A percentile compares a stretch with the other conserved stretches of the same genome.
Evolutionary conservation across 2,797 vertebrate genomes (phyloP).

Genomic region (Halcyon chelicuti): DNA sequence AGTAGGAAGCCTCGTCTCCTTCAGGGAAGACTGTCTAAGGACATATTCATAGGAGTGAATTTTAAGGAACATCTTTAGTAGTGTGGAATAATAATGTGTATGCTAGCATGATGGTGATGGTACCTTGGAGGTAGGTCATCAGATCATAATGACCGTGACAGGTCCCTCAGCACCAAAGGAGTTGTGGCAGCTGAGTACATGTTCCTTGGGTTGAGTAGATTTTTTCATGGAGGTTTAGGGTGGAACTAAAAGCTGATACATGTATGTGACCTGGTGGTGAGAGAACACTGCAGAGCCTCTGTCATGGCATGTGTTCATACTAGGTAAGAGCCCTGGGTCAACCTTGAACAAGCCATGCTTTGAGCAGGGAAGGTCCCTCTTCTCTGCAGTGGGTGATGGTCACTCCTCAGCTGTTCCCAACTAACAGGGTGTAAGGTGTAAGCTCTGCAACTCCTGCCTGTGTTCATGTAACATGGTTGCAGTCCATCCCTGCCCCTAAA

Average conservation of each 20-base stretch:
- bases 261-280: background rate
- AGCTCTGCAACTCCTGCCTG: background rate
- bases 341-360: background rate
- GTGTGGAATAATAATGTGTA: background rate
- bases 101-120: background rate
- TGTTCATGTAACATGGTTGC: background rate
- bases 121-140: background rate
- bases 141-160: background rate
- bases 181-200: accelerated
- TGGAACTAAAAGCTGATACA: background rate
- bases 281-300: background rate
- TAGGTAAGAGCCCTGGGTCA: background rate
- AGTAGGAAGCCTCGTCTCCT: background rate
- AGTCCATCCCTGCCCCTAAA: background rate
- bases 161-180: background rate
- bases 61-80: background rate
- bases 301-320: accelerated
- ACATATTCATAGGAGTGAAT: background rate
- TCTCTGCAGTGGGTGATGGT: background rate
- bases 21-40: background rate
- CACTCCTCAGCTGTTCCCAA: background rate
- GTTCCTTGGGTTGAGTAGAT: background rate
- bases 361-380: background rate
- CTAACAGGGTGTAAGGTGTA: background rate
- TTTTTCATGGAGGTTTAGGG: background rate